Conservation (phyloP, 92 coral and sea anemone genomes). For the Phenganax subtilis region DNA sequence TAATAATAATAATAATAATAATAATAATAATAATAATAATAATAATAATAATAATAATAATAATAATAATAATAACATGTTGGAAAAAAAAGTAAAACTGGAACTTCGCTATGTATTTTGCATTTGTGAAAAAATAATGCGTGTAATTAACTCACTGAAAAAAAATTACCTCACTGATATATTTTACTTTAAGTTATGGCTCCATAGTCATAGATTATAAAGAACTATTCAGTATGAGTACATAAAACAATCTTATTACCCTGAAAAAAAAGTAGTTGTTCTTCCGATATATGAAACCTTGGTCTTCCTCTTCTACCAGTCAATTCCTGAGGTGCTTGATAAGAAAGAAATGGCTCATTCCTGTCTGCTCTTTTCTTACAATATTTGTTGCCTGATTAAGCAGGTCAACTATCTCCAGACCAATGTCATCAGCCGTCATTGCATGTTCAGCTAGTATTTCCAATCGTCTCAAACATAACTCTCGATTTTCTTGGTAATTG, state of each 20-base stretch:
- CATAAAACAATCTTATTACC: neutral
- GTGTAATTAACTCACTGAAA: no score
- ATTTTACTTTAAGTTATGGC: no score
- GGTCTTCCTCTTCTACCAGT: slow-evolving; percentile 51
- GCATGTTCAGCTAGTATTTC: slow-evolving; percentile 37
- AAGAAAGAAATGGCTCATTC: slow-evolving; percentile 16
- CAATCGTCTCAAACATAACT: slow-evolving; percentile 5
- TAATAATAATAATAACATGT: no score
- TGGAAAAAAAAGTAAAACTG: no score
- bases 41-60: no score
- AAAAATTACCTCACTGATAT: no score
- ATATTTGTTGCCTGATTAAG: slow-evolving; percentile 37
- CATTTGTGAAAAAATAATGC: no score
- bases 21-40: no score
- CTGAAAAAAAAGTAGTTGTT: slow-evolving; percentile 40
- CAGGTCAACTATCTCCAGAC: slow-evolving; percentile 35
- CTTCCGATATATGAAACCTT: slow-evolving; percentile 41
- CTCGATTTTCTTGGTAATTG: slow-evolving; percentile 9
- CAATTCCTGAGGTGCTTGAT: slow-evolving; percentile 33
- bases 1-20: no score
- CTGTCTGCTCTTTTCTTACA: neutral
- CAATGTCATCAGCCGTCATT: slow-evolving; percentile 22
- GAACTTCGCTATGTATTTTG: no score
- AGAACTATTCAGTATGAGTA: neutral
- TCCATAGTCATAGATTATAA: neutral